phyloP scores from a whole-genome alignment of 2,888 invertebrate species.

The Coleophora deauratella region DNA sequence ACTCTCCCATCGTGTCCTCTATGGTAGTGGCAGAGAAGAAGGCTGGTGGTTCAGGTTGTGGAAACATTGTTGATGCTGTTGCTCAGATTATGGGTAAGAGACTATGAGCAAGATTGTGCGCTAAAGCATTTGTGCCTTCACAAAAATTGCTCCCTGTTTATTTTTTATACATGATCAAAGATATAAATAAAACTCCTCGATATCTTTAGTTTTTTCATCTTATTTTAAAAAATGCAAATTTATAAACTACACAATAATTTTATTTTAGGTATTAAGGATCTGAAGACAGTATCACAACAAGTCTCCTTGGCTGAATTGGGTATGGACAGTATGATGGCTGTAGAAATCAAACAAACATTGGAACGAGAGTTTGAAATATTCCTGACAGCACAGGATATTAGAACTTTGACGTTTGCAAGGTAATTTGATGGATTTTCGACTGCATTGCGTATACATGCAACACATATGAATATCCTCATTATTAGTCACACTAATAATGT shows the following conservation, averaged over 20 bases:
- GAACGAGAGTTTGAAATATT: constrained; percentile 92
- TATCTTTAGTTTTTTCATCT: too few relatives aligned
- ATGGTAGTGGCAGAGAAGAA: constrained; percentile 92
- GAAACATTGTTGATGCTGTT: constrained; percentile 82
- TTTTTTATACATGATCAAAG: too few relatives aligned
- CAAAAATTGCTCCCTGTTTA: too few relatives aligned
- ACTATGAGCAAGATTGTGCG: too few relatives aligned
- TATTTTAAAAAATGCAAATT: too few relatives aligned
- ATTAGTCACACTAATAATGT: too few relatives aligned
- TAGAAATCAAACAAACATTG: constrained; percentile 94
- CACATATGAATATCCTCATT: too few relatives aligned
- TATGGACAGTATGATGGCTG: constrained; percentile 98
- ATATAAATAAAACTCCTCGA: too few relatives aligned
- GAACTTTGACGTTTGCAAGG: constrained; percentile 84
- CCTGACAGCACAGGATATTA: constrained; percentile 89
- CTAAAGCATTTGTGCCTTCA: too few relatives aligned
- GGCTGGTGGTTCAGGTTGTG: constrained; percentile 73
- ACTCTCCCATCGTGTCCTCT: constrained; percentile 81
- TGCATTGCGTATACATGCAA: too few relatives aligned
- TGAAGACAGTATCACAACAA: constrained; percentile 80
- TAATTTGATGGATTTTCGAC: constrained; percentile 21
- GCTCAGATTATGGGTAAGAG: constrained; percentile 76
- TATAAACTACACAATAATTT: background rate
- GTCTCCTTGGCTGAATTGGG: constrained; percentile 91
- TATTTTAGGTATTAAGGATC: constrained; percentile 73